Conservation (phyloP, 2,113 vertebrate genomes). For the Aspiorhynchus laticeps region DNA sequence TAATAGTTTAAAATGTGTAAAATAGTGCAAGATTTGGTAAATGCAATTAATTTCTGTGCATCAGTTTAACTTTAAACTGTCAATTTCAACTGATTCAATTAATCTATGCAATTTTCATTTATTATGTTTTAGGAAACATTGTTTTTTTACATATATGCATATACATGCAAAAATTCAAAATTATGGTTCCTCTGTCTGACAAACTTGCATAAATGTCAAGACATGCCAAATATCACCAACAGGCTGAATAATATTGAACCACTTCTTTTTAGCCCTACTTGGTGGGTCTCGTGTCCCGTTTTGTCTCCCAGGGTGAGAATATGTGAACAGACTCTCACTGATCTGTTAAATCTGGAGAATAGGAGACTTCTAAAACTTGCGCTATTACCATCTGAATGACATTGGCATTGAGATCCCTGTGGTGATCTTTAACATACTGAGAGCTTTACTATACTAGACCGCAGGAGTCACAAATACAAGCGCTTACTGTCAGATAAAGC, state of each 20-base stretch:
- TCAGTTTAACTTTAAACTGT: neutral
- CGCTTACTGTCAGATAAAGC: neutral
- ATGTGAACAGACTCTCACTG: slow-evolving; percentile 49
- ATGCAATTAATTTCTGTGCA: too few relatives aligned
- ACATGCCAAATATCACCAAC: neutral
- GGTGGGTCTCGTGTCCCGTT: neutral
- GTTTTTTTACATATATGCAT: too few relatives aligned
- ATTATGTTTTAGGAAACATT: neutral
- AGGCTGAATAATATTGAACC: neutral
- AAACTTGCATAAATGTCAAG: neutral
- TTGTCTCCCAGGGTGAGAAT: slow-evolving; percentile 3
- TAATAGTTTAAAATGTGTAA: neutral
- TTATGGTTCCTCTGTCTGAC: neutral
- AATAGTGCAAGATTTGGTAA: neutral
- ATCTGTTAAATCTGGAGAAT: slow-evolving; percentile 64
- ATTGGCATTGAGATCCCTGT: slow-evolving; percentile 63
- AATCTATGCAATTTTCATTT: neutral
- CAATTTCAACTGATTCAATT: neutral
- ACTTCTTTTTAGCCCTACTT: neutral
- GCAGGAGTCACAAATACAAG: slow-evolving; percentile 47
- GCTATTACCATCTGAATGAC: slow-evolving; percentile 76
- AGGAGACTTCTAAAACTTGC: slow-evolving; percentile 61
- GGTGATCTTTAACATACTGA: slow-evolving; percentile 44
- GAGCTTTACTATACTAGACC: slow-evolving; percentile 66
- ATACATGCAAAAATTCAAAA: neutral